phyloP scores from a whole-genome alignment of 2,888 invertebrate species.

The Netelia melanura region DNA sequence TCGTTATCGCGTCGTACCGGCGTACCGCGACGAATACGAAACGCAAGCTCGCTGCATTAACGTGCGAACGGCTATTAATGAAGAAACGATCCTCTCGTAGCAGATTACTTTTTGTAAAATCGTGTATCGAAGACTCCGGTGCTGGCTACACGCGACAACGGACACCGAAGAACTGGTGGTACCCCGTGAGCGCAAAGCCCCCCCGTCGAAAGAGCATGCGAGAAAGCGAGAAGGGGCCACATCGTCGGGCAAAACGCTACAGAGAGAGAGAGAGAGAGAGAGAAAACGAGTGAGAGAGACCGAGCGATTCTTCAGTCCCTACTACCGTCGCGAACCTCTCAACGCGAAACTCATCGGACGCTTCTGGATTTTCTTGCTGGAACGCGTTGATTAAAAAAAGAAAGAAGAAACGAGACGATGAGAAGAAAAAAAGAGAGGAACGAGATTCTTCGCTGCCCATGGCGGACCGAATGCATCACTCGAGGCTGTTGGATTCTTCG shows the following conservation, averaged over 20 bases:
- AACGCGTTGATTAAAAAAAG: not conserved
- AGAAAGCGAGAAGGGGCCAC: not conserved
- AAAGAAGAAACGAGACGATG: not conserved
- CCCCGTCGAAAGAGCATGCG: constrained; percentile 52
- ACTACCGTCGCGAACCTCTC: constrained; percentile 37
- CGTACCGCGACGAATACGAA: not conserved
- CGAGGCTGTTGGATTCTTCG: not conserved
- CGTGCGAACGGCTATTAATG: not conserved
- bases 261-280: constrained; percentile 33
- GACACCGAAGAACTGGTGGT: constrained; percentile 72
- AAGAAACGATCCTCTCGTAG: not conserved
- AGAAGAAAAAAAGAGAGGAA: not conserved
- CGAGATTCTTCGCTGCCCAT: not conserved
- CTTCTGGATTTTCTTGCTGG: constrained; percentile 4
- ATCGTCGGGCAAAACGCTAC: not conserved
- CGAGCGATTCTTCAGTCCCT: constrained; percentile 43
- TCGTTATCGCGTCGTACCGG: not conserved
- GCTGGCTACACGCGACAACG: constrained; percentile 66
- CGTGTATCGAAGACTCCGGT: not conserved
- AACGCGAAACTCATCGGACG: not conserved
- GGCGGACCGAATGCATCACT: not conserved
- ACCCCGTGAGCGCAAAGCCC: constrained; percentile 67
- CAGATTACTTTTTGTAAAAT: not conserved
- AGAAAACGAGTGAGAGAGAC: constrained; percentile 13
- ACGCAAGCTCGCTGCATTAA: not conserved